Evolutionary conservation across 1,140 invertebrate genomes (phyloP).

Genomic region (Phymorhynchus buccinoides): DNA sequence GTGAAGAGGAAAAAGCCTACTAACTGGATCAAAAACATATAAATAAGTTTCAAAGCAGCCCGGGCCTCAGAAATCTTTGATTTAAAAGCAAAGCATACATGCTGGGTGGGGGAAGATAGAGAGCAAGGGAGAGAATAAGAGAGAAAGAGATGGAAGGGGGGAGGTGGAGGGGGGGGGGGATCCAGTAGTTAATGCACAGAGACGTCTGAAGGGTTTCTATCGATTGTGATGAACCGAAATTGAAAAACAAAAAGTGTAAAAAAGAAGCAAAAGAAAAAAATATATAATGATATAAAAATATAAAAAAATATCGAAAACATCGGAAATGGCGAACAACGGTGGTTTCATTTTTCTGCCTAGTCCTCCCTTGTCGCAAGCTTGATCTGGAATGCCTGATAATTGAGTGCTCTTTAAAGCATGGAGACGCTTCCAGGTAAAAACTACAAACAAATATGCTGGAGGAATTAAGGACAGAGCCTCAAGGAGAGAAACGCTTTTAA

Average conservation of each 20-base stretch:
- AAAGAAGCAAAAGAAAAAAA: not conserved
- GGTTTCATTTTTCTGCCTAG: constrained; percentile 23
- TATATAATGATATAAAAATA: not conserved
- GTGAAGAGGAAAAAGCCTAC: no score
- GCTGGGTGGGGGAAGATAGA: not conserved
- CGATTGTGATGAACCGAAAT: constrained; percentile 4
- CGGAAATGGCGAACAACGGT: constrained; percentile 6
- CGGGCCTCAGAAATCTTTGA: not conserved
- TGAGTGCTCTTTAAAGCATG: constrained; percentile 35
- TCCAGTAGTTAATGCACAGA: constrained; percentile 38
- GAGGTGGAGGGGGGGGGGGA: not conserved
- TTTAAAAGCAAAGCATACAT: constrained; percentile 24
- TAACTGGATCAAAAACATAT: not conserved
- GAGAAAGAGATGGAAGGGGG: constrained; percentile 18
- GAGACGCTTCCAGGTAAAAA: not conserved
- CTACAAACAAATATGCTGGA: not conserved
- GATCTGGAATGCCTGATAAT: constrained; percentile 34
- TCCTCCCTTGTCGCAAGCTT: constrained; percentile 18
- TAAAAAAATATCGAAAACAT: not conserved
- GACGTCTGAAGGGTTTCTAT: constrained; percentile 23
- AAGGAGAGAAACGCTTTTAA: constrained; percentile 40
- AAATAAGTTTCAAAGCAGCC: constrained; percentile 12
- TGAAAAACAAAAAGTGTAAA: not conserved
- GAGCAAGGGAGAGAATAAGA: constrained; percentile 12
- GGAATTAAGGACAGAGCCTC: constrained; percentile 19